Conservation (phyloP, 2,113 vertebrate species). For the Rhegmatorhina hoffmannsi region DNA sequence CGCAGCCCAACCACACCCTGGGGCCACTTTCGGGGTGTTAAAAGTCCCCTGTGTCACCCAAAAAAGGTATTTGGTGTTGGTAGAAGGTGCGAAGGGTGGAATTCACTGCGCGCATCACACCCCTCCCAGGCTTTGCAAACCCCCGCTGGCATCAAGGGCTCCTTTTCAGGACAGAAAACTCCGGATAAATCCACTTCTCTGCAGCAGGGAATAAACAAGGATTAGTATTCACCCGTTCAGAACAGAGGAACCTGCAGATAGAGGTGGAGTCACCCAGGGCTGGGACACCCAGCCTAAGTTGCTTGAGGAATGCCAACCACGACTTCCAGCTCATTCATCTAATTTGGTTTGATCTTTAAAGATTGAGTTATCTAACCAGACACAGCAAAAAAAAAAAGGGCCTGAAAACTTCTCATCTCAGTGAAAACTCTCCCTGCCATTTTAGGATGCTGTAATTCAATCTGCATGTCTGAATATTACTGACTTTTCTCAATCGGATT, state of each 20-base stretch:
- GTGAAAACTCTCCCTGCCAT: neutral
- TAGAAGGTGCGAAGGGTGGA: fast-evolving
- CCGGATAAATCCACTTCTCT: neutral
- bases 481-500: constrained; percentile 3
- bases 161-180: neutral
- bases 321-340: constrained; percentile 51
- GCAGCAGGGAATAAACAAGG: constrained; percentile 34
- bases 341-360: constrained; percentile 50
- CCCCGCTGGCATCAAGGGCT: neutral
- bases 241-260: constrained; percentile 52
- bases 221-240: constrained; percentile 41
- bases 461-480: neutral
- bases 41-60: neutral
- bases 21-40: neutral
- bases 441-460: neutral
- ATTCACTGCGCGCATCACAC: fast-evolving
- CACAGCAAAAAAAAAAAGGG: neutral
- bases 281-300: constrained; percentile 20
- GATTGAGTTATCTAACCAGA: constrained; percentile 35
- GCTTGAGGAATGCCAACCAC: constrained; percentile 48
- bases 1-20: neutral
- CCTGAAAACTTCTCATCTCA: neutral
- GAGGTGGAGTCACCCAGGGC: constrained; percentile 27
- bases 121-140: fast-evolving
- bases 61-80: fast-evolving